Percentiles rank a stretch among this genome's conserved stretches.
phyloP scores from a whole-genome alignment of 2,888 invertebrate genomes.

The Monochamus alternatus region DNA sequence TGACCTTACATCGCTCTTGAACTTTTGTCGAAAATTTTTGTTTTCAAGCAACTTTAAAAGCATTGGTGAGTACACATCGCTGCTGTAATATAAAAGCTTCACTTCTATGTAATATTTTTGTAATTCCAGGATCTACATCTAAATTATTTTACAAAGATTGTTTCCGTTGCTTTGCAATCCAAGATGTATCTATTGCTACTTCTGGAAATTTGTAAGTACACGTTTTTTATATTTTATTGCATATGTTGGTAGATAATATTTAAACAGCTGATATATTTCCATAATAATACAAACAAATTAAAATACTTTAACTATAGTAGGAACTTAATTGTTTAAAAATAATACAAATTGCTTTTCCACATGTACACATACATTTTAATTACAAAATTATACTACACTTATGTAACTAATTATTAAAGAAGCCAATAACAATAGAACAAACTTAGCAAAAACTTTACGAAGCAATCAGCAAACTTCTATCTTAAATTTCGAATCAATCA shows the following conservation, averaged over 20 bases:
- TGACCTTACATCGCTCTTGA: not conserved
- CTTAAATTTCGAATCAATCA: too few relatives aligned
- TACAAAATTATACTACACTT: not conserved
- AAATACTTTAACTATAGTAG: not conserved
- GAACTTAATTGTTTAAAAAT: not conserved
- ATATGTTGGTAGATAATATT: too few relatives aligned
- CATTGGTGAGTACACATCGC: not conserved
- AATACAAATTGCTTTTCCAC: not conserved
- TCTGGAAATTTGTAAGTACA: not conserved
- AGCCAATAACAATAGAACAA: too few relatives aligned
- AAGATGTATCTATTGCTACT: not conserved
- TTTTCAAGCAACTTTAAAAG: not conserved
- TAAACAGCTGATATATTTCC: not conserved
- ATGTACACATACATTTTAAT: not conserved
- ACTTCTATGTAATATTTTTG: not conserved
- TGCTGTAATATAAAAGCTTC: not conserved
- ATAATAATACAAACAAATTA: not conserved
- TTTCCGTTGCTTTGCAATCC: not conserved
- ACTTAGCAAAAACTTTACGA: too few relatives aligned
- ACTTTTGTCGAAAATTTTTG: not conserved
- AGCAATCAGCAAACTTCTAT: too few relatives aligned
- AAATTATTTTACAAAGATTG: not conserved
- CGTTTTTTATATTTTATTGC: too few relatives aligned
- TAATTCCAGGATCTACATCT: not conserved
- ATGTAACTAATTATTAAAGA: not conserved